These are phyloP conservation scores for Chydorus sphaericus DNA, from an alignment of 2,888 invertebrate species.

Conservation along the genomic window DNA sequence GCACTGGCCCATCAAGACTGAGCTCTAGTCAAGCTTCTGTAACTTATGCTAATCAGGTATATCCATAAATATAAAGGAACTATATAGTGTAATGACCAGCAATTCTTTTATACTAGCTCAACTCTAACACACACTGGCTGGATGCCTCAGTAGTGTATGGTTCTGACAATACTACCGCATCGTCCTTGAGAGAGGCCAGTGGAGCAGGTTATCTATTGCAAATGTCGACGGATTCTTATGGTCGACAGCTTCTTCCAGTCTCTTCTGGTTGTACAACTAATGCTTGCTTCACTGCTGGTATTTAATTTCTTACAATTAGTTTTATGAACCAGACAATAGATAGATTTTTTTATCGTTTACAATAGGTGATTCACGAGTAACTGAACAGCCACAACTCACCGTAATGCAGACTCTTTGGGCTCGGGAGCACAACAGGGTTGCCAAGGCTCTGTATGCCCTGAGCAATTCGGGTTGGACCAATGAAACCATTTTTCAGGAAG, in stretches of 20 bases:
- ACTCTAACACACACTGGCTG: conserved; percentile 37
- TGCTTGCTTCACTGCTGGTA: conserved; percentile 20
- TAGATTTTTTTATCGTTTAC: not conserved
- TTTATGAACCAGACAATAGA: too few relatives aligned
- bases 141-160: conserved; percentile 41
- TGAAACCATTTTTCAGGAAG: conserved; percentile 19
- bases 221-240: conserved; percentile 3
- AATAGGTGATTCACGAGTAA: conserved; percentile 18
- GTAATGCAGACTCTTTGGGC: conserved; percentile 17
- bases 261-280: conserved; percentile 19
- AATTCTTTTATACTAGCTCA: conserved; percentile 21
- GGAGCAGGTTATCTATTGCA: too few relatives aligned
- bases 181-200: conserved; percentile 14
- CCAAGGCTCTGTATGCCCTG: conserved; percentile 18
- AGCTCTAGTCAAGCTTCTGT: conserved; percentile 34
- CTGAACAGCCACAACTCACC: conserved; percentile 16
- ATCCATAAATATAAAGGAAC: too few relatives aligned
- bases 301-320: not conserved
- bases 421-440: conserved; percentile 25
- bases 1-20: conserved; percentile 27
- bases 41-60: conserved; percentile 18
- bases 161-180: conserved; percentile 20
- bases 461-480: conserved; percentile 22
- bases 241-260: conserved; percentile 10
- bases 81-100: too few relatives aligned